These are phyloP conservation scores for Misgurnus anguillicaudatus DNA, from an alignment of 2,113 vertebrate genomes.

Conservation along the genomic window DNA sequence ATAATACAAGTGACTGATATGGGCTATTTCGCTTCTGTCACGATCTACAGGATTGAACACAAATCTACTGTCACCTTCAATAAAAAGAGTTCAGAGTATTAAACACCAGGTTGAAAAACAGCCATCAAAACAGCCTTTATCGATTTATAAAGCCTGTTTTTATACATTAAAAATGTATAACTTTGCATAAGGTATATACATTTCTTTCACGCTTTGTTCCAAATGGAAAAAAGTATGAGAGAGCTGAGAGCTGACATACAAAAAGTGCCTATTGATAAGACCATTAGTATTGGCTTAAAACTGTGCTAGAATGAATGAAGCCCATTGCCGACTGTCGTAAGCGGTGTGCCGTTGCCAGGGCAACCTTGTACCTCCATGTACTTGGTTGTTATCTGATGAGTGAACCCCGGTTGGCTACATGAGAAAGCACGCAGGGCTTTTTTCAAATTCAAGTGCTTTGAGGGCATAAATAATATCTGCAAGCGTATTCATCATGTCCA, in stretches of 20 bases:
- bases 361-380: constrained; percentile 41
- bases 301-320: constrained; percentile 25
- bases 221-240: background rate
- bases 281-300: constrained; percentile 32
- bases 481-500: background rate
- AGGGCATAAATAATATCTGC: background rate
- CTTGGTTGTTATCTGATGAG: constrained; percentile 37
- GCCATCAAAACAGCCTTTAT: background rate
- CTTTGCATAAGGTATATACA: background rate
- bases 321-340: background rate
- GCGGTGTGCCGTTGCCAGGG: constrained; percentile 33
- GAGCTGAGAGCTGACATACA: background rate
- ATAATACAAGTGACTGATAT: constrained; percentile 37
- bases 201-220: background rate
- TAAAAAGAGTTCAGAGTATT: background rate
- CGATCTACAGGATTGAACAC: background rate
- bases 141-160: background rate
- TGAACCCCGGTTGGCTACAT: constrained; percentile 26
- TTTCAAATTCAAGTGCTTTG: background rate
- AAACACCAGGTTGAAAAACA: background rate
- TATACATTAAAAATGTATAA: background rate
- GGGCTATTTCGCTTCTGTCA: constrained; percentile 25
- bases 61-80: background rate
- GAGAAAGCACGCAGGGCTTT: constrained; percentile 11
- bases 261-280: constrained; percentile 22